Evolutionary conservation across 2,888 invertebrate genomes (phyloP).

Genomic region (Stenotaenia linearis): DNA sequence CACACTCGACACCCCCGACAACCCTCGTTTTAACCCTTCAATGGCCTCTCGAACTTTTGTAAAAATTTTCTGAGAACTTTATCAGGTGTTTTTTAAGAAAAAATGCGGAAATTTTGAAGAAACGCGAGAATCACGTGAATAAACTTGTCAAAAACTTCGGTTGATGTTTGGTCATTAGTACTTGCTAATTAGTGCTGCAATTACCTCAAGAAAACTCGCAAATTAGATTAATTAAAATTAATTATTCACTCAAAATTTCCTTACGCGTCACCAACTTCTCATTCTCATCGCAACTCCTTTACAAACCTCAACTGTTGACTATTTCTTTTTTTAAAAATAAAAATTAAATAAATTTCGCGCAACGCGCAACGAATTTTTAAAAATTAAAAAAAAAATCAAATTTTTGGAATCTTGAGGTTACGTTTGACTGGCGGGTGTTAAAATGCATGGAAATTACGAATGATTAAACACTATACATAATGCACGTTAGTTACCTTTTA

Average conservation of each 20-base stretch:
- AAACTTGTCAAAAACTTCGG: not conserved
- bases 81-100: not conserved
- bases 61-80: not conserved
- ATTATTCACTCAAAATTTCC: slow-evolving; percentile 13
- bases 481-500: slow-evolving; percentile 24
- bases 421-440: not conserved
- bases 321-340: no score
- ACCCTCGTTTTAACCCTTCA: not conserved
- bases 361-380: no score
- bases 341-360: no score
- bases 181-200: slow-evolving; percentile 12
- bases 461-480: slow-evolving; percentile 24
- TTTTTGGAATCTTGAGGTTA: not conserved
- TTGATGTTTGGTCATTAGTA: slow-evolving; percentile 8
- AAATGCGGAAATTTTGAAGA: not conserved
- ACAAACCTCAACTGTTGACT: not conserved
- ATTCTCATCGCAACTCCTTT: not conserved
- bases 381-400: no score
- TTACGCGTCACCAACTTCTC: slow-evolving; percentile 22
- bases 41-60: not conserved
- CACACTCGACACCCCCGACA: not conserved
- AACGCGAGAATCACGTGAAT: not conserved
- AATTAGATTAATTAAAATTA: slow-evolving; percentile 24
- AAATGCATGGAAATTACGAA: not conserved
- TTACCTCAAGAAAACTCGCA: slow-evolving; percentile 19